These are phyloP conservation scores for Pantherophis vulpinus DNA, from an alignment of 2,797 vertebrate species.

Conservation along the genomic window DNA sequence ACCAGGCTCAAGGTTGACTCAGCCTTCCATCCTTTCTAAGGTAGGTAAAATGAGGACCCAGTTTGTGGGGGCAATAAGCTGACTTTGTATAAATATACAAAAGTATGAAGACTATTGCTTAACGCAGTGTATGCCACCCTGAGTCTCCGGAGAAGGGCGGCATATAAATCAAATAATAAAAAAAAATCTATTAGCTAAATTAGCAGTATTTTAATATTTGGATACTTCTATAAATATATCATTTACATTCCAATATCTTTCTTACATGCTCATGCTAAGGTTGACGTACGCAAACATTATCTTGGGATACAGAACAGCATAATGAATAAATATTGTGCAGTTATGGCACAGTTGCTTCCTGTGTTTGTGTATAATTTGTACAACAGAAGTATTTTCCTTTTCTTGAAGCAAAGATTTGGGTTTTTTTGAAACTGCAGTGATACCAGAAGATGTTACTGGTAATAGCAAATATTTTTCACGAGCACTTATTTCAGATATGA, in stretches of 20 bases:
- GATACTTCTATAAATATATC: neutral
- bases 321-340: neutral
- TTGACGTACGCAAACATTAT: neutral
- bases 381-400: neutral
- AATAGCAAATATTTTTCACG: neutral
- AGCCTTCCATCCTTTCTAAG: no score
- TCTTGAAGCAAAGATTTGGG: neutral
- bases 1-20: no score
- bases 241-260: neutral
- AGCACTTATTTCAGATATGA: slow-evolving; percentile 1
- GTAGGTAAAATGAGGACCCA: no score
- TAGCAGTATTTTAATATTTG: neutral
- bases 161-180: no score
- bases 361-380: neutral
- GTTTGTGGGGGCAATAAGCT: no score
- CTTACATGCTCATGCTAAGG: neutral
- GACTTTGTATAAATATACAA: no score
- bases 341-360: neutral
- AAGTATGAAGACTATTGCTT: no score
- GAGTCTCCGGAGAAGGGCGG: no score
- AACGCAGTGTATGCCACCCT: no score
- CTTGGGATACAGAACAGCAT: neutral
- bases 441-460: slow-evolving; percentile 23
- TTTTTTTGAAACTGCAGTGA: neutral
- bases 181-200: neutral